Percentiles rank a stretch among this genome's conserved stretches.
These are phyloP conservation scores for Drosophila antonietae DNA, from an alignment of 2,888 invertebrate species.

Conservation along the genomic window DNA sequence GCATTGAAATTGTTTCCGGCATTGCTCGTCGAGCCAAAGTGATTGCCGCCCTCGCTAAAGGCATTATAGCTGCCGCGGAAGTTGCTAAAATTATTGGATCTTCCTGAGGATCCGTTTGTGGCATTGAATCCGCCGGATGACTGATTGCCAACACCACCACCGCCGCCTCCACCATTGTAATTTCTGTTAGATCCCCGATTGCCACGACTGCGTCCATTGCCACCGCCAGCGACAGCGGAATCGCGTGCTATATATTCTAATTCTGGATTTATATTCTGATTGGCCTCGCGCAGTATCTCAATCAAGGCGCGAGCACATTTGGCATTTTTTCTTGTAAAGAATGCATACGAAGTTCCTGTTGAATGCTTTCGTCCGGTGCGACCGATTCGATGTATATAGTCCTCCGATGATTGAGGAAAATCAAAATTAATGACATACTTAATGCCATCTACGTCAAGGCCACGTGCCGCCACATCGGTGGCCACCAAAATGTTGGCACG, in stretches of 20 bases:
- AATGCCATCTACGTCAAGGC: slow-evolving; percentile 97
- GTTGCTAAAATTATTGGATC: slow-evolving; percentile 18
- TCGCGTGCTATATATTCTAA: slow-evolving; percentile 91
- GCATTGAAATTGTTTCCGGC: slow-evolving; percentile 5
- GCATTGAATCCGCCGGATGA: slow-evolving; percentile 6
- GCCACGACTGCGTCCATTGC: slow-evolving; percentile 83
- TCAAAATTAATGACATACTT: slow-evolving; percentile 98
- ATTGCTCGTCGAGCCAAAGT: slow-evolving; percentile 8
- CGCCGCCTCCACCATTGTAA: background rate
- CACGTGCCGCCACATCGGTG: slow-evolving; percentile 98
- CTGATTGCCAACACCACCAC: slow-evolving; percentile 1
- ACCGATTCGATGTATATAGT: slow-evolving; percentile 97
- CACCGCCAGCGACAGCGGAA: slow-evolving; percentile 80
- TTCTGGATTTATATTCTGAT: slow-evolving; percentile 94
- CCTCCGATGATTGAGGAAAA: slow-evolving; percentile 97
- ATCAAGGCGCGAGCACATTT: slow-evolving; percentile 95
- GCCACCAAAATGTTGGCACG: slow-evolving; percentile 95
- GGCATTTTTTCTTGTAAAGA: slow-evolving; percentile 94
- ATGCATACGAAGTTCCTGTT: slow-evolving; percentile 96
- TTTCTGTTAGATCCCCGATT: slow-evolving; percentile 42
- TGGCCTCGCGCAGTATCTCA: slow-evolving; percentile 94
- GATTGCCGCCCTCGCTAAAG: slow-evolving; percentile 29
- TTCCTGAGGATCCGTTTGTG: slow-evolving; percentile 9
- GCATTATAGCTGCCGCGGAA: slow-evolving; percentile 14
- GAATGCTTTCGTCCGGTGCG: slow-evolving; percentile 94